Percentiles rank a stretch among this genome's conserved stretches.
Conservation (phyloP, 2,888 invertebrate genomes). For the Cylloceria caligata region DNA sequence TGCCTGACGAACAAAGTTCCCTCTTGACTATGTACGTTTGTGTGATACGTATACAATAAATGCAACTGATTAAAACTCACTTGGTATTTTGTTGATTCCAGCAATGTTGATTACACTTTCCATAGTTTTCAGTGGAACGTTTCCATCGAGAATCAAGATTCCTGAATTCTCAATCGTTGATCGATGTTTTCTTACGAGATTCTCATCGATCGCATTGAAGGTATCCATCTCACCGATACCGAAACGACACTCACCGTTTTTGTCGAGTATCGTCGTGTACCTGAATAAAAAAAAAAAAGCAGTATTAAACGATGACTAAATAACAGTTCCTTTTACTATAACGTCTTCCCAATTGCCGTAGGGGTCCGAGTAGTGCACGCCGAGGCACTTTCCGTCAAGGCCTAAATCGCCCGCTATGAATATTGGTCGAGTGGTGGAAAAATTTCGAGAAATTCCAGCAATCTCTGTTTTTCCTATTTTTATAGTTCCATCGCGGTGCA, state of each 20-base stretch:
- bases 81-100: conserved; percentile 87
- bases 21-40: conserved; percentile 22
- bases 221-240: conserved; percentile 94
- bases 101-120: conserved; percentile 88
- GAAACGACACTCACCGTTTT: conserved; percentile 91
- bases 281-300: conserved; percentile 82
- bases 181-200: conserved; percentile 88
- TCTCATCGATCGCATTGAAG: conserved; percentile 89
- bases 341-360: no score
- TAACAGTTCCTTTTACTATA: no score
- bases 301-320: conserved; percentile 84
- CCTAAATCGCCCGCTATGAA: no score
- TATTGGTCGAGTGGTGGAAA: no score
- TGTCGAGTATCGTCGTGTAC: conserved; percentile 91
- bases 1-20: conserved; percentile 2
- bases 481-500: no score
- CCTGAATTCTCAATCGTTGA: conserved; percentile 88
- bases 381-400: no score
- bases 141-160: conserved; percentile 94
- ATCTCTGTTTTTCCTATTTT: no score
- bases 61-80: conserved; percentile 85
- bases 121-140: conserved; percentile 90
- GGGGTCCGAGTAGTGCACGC: no score
- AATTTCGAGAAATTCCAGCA: no score
- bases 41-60: conserved; percentile 33